Conservation (phyloP, 2,113 vertebrate genomes). For the Motacilla alba region DNA sequence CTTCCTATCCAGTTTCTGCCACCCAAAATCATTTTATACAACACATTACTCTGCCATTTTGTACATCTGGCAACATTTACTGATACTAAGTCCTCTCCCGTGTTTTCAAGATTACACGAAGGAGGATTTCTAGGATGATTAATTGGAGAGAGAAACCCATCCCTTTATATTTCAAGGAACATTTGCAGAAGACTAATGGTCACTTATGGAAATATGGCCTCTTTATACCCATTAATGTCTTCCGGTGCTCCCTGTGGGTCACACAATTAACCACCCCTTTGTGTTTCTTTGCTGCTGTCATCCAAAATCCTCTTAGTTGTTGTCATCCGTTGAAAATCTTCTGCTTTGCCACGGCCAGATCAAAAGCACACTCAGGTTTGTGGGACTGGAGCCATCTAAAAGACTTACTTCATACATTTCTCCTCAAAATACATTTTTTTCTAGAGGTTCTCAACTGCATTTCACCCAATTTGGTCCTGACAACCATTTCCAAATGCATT, state of each 20-base stretch:
- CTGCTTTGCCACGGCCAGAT: not conserved
- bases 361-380: not conserved
- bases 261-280: constrained; percentile 46
- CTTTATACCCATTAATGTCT: constrained; percentile 53
- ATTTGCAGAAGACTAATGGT: constrained; percentile 64
- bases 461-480: not conserved
- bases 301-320: not conserved
- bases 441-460: not conserved
- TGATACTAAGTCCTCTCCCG: constrained; percentile 7
- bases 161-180: constrained; percentile 62
- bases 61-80: constrained; percentile 42
- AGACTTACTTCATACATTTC: not conserved
- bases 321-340: not conserved
- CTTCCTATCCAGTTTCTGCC: constrained; percentile 19
- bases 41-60: constrained; percentile 46
- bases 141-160: constrained; percentile 44
- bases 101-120: constrained; percentile 47
- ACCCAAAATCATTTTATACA: constrained; percentile 48
- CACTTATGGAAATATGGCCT: constrained; percentile 57
- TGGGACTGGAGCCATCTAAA: not conserved
- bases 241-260: constrained; percentile 36
- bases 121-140: constrained; percentile 46
- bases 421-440: not conserved
- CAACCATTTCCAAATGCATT: not conserved
- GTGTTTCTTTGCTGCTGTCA: not conserved